These are phyloP conservation scores for Centropus unirufus DNA, from an alignment of 2,113 vertebrate genomes.

Conservation along the genomic window DNA sequence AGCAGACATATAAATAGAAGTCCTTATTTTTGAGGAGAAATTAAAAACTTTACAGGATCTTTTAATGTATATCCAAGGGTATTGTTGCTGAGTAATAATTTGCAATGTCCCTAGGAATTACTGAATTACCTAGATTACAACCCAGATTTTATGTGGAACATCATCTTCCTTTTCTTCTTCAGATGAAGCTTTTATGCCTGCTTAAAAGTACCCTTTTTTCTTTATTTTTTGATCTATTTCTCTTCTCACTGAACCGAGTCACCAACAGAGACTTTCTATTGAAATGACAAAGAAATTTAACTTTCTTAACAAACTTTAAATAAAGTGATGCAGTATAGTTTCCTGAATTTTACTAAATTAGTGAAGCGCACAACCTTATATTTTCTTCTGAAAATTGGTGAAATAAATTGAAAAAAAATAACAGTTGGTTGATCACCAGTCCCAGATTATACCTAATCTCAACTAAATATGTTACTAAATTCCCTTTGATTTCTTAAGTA, in stretches of 20 bases:
- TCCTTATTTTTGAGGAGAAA: neutral
- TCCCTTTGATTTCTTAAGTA: neutral
- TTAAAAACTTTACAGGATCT: neutral
- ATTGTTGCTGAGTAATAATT: neutral
- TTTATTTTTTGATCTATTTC: neutral
- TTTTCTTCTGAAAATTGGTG: neutral
- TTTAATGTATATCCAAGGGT: neutral
- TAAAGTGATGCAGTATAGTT: neutral
- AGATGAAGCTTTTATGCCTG: neutral
- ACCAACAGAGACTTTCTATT: neutral
- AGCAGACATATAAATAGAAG: neutral
- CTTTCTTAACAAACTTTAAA: neutral
- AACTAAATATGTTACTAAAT: neutral
- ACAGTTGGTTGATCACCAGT: neutral
- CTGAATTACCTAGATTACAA: neutral
- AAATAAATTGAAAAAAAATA: neutral
- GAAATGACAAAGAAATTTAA: neutral
- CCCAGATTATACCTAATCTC: neutral
- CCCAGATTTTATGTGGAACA: neutral
- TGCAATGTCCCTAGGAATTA: neutral
- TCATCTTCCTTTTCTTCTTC: neutral
- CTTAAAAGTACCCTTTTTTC: neutral
- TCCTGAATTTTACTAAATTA: neutral
- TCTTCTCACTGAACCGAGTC: neutral
- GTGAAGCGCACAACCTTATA: rapidly evolving